Conservation (phyloP, 1,140 invertebrate genomes). For the Musca domestica region DNA sequence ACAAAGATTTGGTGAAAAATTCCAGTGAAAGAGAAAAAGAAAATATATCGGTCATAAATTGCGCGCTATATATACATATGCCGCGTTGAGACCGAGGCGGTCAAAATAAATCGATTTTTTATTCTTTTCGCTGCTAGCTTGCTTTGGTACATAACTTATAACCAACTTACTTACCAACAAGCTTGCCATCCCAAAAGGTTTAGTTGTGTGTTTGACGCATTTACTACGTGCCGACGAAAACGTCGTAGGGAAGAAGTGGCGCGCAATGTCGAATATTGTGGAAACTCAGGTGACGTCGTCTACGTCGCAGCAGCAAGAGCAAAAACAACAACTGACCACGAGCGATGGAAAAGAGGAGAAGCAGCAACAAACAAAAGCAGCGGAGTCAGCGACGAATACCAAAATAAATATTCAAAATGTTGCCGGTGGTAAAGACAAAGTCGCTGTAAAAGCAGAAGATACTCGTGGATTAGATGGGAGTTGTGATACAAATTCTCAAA, state of each 20-base stretch:
- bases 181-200: too few species aligned
- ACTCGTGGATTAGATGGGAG: too few species aligned
- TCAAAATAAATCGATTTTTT: slow-evolving; percentile 15
- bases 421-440: slow-evolving; percentile 4
- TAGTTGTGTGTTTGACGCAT: too few species aligned
- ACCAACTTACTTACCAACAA: too few species aligned
- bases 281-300: slow-evolving; percentile 20
- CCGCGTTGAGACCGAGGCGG: not conserved
- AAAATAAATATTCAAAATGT: slow-evolving; percentile 15
- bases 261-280: slow-evolving; percentile 20
- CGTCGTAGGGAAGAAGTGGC: slow-evolving; percentile 18
- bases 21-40: not conserved
- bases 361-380: not conserved
- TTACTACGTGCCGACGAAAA: slow-evolving; percentile 6
- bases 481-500: not conserved
- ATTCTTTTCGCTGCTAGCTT: not conserved
- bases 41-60: slow-evolving; percentile 6
- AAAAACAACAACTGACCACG: not conserved
- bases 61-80: not conserved
- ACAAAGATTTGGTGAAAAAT: not conserved
- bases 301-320: slow-evolving; percentile 1
- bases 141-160: not conserved
- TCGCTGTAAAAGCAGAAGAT: not conserved
- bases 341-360: too few species aligned
- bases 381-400: not conserved